Base-by-base conservation (phyloP, 2,113 vertebrate genomes). In the Limanda limanda region DNA sequence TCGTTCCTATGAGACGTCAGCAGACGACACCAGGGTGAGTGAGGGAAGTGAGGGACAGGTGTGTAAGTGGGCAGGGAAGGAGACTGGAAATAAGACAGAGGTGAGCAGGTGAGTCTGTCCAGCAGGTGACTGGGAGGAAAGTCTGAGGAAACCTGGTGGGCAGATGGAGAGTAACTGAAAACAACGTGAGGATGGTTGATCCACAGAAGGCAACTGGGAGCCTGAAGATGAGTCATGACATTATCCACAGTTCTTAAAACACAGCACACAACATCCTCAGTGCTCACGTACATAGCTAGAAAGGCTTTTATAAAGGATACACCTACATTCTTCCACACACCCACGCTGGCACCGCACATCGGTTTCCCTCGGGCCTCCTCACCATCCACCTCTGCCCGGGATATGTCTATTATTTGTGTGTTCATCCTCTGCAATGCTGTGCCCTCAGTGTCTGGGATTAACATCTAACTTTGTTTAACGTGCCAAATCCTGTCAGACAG, bases 401-500 rank as follows among this genome's bases (percentile, higher is more conserved):
- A 23, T 48, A 21, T 21, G 20, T 62, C 69, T 74, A 14, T 83
- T 75, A 21, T 71, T 40, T 82, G 51, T 73, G 45, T 71, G 76
- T 81, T 72, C 48, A 74, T 59, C 45, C 75, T 54, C 48, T 35
- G 25, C 52, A 61, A 59, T 73, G 51, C 62, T 42, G 18, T 85
- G 71, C 24, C 52, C 66, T 75, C 20, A 14, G 68, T 81, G 81
- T 69, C 31, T 73, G 57, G 70, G 65, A 84, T 85, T 83, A 78
- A 61, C 20, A 76, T 78, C 57, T 56, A 24, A 74, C 61, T 69
- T 85, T 71, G 42, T 68, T 45, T 27, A 25, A 71, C 78, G 40
- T 60, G 42, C 37, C 52, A 88, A 79, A 89, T 88, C 83, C 71
- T 74, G 66, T 79, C 72, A 56, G 84, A 76, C 79, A 68, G 81